These are phyloP conservation scores for Sipunculus nudus DNA, from an alignment of 2,888 invertebrate species.

Conservation along the genomic window DNA sequence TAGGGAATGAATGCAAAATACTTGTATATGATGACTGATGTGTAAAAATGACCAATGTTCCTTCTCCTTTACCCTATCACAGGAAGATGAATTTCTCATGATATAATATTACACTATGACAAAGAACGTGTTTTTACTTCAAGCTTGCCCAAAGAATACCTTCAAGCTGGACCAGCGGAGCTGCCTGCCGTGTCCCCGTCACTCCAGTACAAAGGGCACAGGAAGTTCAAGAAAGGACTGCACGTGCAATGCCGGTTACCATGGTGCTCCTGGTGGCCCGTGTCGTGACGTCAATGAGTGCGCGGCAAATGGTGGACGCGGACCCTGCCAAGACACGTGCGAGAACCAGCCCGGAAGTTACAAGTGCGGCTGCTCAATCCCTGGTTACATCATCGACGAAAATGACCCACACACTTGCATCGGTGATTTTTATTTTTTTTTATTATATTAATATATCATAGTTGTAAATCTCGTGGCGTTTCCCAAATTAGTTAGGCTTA, in stretches of 20 bases:
- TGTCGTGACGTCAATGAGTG: not conserved
- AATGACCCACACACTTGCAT: not conserved
- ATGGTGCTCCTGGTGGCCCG: not conserved
- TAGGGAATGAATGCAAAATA: no score
- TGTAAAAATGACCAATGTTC: no score
- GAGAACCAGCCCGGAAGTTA: not conserved
- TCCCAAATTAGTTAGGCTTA: not conserved
- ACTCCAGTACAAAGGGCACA: not conserved
- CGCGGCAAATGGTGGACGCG: not conserved
- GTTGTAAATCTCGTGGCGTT: not conserved
- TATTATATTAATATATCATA: no score
- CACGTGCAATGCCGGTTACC: not conserved
- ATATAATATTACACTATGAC: no score
- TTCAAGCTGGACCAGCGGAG: not conserved
- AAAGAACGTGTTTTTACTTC: no score
- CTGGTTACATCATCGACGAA: not conserved
- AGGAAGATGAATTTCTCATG: no score
- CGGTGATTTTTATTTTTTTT: not conserved
- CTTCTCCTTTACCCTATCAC: no score
- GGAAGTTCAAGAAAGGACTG: not conserved
- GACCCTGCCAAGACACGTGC: not conserved
- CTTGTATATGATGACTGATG: no score
- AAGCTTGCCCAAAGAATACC: not conserved
- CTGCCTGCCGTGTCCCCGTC: not conserved
- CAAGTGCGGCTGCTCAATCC: not conserved